Percentiles rank a stretch among this genome's conserved stretches.
Evolutionary conservation across 2,113 vertebrate genomes (phyloP).

Genomic region (Xyliphius kryptos): DNA sequence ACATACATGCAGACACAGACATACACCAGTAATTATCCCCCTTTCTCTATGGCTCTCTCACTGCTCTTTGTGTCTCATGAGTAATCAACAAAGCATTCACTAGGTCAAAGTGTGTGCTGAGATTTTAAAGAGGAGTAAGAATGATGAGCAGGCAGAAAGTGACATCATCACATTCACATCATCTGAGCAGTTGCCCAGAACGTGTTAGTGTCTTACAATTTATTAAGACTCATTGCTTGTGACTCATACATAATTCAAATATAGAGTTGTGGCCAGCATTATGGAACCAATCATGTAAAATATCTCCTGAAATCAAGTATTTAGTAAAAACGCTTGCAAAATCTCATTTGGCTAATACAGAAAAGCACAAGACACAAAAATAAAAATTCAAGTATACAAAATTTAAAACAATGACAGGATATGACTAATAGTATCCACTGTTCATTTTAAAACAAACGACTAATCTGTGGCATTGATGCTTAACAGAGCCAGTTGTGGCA

Average conservation of each 20-base stretch:
- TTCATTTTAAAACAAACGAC: too few species aligned
- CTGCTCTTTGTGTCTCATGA: not conserved
- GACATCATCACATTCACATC: slow-evolving; percentile 25
- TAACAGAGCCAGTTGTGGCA: too few species aligned
- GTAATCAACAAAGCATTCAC: slow-evolving; percentile 2
- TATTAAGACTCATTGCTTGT: slow-evolving; percentile 10
- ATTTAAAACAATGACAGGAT: too few species aligned
- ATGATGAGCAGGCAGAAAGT: not conserved
- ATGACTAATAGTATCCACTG: too few species aligned
- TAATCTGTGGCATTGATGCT: too few species aligned
- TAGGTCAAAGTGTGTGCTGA: slow-evolving; percentile 6
- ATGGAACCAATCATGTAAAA: too few species aligned
- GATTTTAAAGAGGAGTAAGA: slow-evolving; percentile 5
- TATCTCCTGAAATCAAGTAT: too few species aligned
- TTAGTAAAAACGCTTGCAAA: too few species aligned
- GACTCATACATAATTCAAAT: not conserved
- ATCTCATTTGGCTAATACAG: too few species aligned
- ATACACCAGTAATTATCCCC: not conserved
- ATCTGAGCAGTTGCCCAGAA: slow-evolving; percentile 11
- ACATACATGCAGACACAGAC: not conserved
- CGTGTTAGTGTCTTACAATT: not conserved
- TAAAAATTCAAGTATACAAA: too few species aligned
- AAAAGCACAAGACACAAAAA: too few species aligned
- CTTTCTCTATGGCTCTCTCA: not conserved
- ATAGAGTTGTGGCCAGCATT: not conserved